phyloP scores from a whole-genome alignment of 1,140 invertebrate genomes.

The Acyrthosiphon pisum region DNA sequence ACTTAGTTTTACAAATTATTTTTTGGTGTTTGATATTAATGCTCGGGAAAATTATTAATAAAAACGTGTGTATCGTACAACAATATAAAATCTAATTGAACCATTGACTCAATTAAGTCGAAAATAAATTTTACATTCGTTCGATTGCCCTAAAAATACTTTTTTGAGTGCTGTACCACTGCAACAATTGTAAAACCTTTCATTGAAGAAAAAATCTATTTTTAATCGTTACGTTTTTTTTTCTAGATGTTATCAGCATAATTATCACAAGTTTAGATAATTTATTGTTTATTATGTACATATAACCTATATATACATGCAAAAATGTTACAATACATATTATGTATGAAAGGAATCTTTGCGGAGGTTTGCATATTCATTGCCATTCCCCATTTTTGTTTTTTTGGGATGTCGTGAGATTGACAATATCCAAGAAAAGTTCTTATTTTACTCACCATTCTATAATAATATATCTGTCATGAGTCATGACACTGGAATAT shows the following conservation, averaged over 20 bases:
- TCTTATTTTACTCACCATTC: background rate
- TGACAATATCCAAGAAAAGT: background rate
- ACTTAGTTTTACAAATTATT: background rate
- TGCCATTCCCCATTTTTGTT: background rate
- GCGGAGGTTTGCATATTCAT: background rate
- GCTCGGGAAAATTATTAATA: background rate
- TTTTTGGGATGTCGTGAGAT: background rate
- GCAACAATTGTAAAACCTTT: background rate
- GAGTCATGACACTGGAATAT: background rate
- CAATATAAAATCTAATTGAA: background rate
- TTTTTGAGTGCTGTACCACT: background rate
- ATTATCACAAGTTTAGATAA: background rate
- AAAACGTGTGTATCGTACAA: background rate
- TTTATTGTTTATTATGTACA: background rate
- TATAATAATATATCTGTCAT: background rate
- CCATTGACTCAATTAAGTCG: background rate
- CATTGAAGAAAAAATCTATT: background rate
- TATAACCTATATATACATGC: background rate
- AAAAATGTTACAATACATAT: background rate
- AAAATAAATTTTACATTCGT: background rate
- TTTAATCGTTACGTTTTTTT: background rate
- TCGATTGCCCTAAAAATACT: background rate
- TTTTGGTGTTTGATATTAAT: background rate
- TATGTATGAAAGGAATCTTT: background rate
- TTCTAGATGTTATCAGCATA: background rate